Evolutionary conservation across 2,113 vertebrate species (phyloP).

Genomic region (Caranx melampygus): DNA sequence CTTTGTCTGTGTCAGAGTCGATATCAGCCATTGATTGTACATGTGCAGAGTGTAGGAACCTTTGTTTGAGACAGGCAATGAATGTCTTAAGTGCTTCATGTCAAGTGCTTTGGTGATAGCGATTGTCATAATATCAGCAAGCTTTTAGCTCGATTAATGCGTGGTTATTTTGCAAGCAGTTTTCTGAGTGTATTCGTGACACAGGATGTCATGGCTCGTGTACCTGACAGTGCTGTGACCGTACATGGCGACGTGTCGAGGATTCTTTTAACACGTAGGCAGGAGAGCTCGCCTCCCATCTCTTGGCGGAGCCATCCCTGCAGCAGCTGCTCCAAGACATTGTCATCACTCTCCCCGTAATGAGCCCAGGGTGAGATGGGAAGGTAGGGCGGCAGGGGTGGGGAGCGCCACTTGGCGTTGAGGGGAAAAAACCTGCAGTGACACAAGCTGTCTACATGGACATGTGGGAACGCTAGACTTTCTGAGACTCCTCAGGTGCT

Average conservation of each 20-base stretch:
- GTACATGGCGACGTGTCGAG: not conserved
- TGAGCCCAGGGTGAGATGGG: conserved; percentile 68
- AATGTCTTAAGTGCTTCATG: conserved; percentile 29
- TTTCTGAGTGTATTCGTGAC: not conserved
- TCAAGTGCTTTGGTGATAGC: conserved; percentile 13
- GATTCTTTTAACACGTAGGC: conserved; percentile 27
- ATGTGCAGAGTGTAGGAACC: conserved; percentile 53
- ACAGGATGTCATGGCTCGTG: conserved; percentile 3
- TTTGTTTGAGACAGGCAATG: conserved; percentile 49
- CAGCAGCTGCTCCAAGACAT: conserved; percentile 77
- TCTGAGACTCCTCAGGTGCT: conserved; percentile 65
- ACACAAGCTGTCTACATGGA: conserved; percentile 73
- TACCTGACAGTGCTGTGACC: not conserved
- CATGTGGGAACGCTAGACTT: conserved; percentile 36
- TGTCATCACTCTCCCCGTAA: conserved; percentile 78
- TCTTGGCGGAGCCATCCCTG: conserved; percentile 61
- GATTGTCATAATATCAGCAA: conserved; percentile 2
- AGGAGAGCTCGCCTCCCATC: conserved; percentile 30
- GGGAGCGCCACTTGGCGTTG: conserved; percentile 52
- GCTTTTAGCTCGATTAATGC: not conserved
- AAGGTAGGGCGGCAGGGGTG: conserved; percentile 57
- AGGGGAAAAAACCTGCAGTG: conserved; percentile 73
- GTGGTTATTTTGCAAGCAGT: conserved; percentile 14
- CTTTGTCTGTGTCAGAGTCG: conserved; percentile 34
- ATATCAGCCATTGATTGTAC: conserved; percentile 67